Evolutionary conservation across 1,140 invertebrate genomes (phyloP).

Genomic region (Charaxes varanes): DNA sequence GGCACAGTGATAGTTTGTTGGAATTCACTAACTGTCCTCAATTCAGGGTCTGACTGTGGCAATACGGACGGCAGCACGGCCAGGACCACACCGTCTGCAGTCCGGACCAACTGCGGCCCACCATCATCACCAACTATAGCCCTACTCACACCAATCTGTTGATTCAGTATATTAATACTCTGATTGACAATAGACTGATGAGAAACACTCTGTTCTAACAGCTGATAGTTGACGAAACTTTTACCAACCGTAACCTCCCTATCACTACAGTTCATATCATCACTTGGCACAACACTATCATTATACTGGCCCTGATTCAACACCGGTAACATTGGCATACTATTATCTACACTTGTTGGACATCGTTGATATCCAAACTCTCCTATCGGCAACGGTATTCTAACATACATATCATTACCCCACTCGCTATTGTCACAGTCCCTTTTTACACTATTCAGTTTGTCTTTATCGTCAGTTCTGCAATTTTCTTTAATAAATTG

Average conservation of each 20-base stretch:
- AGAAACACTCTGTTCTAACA: slow-evolving; percentile 69
- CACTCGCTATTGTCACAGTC: slow-evolving; percentile 43
- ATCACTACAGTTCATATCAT: slow-evolving; percentile 50
- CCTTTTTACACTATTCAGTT: slow-evolving; percentile 30
- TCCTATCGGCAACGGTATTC: slow-evolving; percentile 33
- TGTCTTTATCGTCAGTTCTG: slow-evolving; percentile 32
- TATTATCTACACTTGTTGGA: slow-evolving; percentile 38
- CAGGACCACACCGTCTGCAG: slow-evolving; percentile 64
- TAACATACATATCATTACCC: slow-evolving; percentile 41
- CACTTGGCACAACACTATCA: slow-evolving; percentile 50
- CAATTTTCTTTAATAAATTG: slow-evolving; percentile 48
- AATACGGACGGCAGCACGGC: slow-evolving; percentile 56
- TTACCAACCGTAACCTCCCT: slow-evolving; percentile 49
- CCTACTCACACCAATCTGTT: slow-evolving; percentile 63
- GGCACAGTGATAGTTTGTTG: slow-evolving; percentile 64
- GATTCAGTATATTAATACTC: slow-evolving; percentile 71
- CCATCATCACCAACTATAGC: slow-evolving; percentile 48
- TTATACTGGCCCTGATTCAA: slow-evolving; percentile 34
- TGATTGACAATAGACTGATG: slow-evolving; percentile 72
- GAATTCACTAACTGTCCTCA: slow-evolving; percentile 48
- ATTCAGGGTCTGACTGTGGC: slow-evolving; percentile 32
- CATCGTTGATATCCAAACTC: slow-evolving; percentile 53
- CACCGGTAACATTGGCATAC: slow-evolving; percentile 46
- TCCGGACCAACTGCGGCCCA: slow-evolving; percentile 59
- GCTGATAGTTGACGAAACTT: slow-evolving; percentile 68